A percentile compares a stretch with the other conserved stretches of the same genome.
These are phyloP conservation scores for Coreoperca whiteheadi DNA, from an alignment of 2,113 vertebrate species.

Conservation along the genomic window DNA sequence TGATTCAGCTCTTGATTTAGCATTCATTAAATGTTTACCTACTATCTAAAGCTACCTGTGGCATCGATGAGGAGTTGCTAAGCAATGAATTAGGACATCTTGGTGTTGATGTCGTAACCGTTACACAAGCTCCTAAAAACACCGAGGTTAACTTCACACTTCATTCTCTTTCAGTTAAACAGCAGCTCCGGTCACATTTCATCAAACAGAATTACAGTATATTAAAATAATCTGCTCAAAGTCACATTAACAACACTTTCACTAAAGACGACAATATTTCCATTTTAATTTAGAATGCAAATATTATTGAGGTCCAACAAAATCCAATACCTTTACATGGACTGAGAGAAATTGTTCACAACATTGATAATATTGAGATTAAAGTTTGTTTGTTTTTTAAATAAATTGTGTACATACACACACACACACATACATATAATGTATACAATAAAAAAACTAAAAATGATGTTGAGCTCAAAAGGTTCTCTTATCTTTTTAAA, in stretches of 20 bases:
- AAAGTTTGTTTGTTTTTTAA: neutral
- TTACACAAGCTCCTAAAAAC: conserved; percentile 54
- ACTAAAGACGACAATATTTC: neutral
- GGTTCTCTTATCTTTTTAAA: no score
- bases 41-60: conserved; percentile 31
- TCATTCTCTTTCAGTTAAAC: conserved; percentile 26
- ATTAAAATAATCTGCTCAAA: conserved; percentile 15
- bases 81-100: conserved; percentile 53
- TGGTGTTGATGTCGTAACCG: conserved; percentile 48
- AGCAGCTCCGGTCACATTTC: conserved; percentile 30
- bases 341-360: neutral
- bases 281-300: neutral
- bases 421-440: no score
- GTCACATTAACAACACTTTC: neutral
- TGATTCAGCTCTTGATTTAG: conserved; percentile 28
- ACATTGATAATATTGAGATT: neutral
- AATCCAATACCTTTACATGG: neutral
- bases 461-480: no score
- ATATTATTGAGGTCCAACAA: neutral
- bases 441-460: no score
- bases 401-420: neutral
- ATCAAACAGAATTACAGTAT: neutral
- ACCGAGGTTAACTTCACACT: conserved; percentile 40
- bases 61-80: conserved; percentile 28
- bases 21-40: conserved; percentile 31